Evolutionary conservation across 1,140 invertebrate species (phyloP), one percentile per base, ranked within the genome.

Genomic region (Apis cerana): DNA sequence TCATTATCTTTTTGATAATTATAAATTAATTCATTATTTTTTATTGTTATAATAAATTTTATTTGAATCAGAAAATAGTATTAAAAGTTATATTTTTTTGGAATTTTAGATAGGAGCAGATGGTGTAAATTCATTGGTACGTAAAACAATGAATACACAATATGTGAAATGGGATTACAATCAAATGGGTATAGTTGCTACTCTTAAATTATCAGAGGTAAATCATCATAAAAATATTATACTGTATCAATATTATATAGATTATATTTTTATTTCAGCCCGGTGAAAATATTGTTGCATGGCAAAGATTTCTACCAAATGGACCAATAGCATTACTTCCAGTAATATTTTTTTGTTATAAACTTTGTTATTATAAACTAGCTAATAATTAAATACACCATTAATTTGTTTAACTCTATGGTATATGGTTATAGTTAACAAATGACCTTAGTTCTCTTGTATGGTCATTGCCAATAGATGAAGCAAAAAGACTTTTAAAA

Each of bases 291-390:
- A 95, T 95, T 59, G 97, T 97, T 56, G 99, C 98, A 0, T 99
- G 98, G 98, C 99, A 99, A 93, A 95, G 98, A 83, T 99, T 99
- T 94, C 93, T 99, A 77, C 97, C 98, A 4, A 97, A 95, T 27
- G 99, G 99, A 8, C 98, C 98, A 0, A 95, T 99, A 54, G 99
- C 99, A 21, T 91, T 99, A 56, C 94, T 99, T 59, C 99, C 99
- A 59, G 96, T 97, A 95, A 95, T 94, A 70, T 76, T 71, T n/a
- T n/a, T n/a, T n/a, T n/a, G n/a, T n/a, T n/a, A n/a, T n/a, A n/a
- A n/a, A n/a, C 74, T 33, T 54, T 23, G 70, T 62, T n/a, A 2
- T 67, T 71, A 62, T 23, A 54, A 71, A 79, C 15, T 21, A 23
- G 48, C 70, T 21, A n/a, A 1, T 43, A 43, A 43, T 43, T 43